Evolutionary conservation across 2,888 invertebrate genomes (phyloP), one percentile per base, ranked within the genome.

Genomic region (Trichopoda pennipes): DNA sequence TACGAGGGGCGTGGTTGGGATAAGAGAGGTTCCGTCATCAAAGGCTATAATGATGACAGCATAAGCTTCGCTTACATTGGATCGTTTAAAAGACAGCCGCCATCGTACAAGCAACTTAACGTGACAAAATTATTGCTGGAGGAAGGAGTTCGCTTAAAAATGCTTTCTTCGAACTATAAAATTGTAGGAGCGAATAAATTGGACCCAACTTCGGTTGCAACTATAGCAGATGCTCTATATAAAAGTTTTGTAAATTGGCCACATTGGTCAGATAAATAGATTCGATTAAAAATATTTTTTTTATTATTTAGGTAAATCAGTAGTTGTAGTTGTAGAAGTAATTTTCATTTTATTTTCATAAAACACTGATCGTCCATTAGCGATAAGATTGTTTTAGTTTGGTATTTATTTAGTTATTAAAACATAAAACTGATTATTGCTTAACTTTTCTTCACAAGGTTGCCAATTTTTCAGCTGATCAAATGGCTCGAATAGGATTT

Each of bases 1-100:
- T 96, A 95, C 88, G 93, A 93, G 84, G 96, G 95, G 0, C 93
- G 96, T 6, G 95, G 95, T 1, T 96, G 96, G 96, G 93, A 94
- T 84, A 90, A 90, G 78, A 91, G 93, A 55, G 96, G 96, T 0
- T 94, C 96, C 0, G 96, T 96, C 86, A 93, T 95, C 0, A 92
- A 92, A 53, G 89, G 94, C 55, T 95, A 93, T 87, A 95, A 96
- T 88, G 89, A 89, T 16, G 92, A 90, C 66, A 95, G 95, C 86
- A 93, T 96, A 38, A 95, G 94, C 2, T 93, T 96, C 10, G 94
- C 94, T 6, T 95, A 95, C 85, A 93, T 96, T 73, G 96, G 96
- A 9, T 95, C 94, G 0, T 96, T 95, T 84, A 94, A 92, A 58
- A 91, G 88, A 0, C 80, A 90, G 1, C 93, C 93, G 0, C 92